Base-by-base conservation (phyloP, 2,888 invertebrate species). In the Uropetala carovei region DNA sequence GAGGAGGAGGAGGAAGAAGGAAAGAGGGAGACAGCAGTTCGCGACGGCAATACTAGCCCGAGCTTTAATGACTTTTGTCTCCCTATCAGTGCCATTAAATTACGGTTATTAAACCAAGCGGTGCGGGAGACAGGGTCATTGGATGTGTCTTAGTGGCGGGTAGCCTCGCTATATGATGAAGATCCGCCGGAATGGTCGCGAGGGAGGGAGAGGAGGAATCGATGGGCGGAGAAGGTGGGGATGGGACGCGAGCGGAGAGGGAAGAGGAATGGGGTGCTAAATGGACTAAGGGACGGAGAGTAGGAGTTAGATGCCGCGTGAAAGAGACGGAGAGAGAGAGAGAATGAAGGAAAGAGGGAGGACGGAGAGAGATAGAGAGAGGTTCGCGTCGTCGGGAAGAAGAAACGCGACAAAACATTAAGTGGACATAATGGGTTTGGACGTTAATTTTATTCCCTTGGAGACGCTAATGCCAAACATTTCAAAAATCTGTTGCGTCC, bases 121-220 rank as follows among this genome's bases (percentile, higher is more conserved):
- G 75, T 75, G 75, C 75, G 75, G 75, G 75, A 75, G 75, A 75
- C 75, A 75, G 75, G 75, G 75, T 75, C 75, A 22, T 75, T 75
- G 75, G 75, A 22, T 75, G 75, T 75, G 22, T 75, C 75, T 75
- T n/a, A n/a, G n/a, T n/a, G 43, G 75, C 27, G 75, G 75, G 75
- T 18, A n/a, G 68, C 18, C 3, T n/a, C 68, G 68, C n/a, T 68
- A 22, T 68, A 68, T 75, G 75, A 75, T 75, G 75, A 27, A 75
- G 75, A 27, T 43, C 43, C 43, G 43, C 43, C 43, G 43, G 43
- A 43, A 43, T 27, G 27, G 68, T n/a, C 8, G 68, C n/a, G 68
- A n/a, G 68, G 75, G 75, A 16, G 27, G 8, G 75, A 22, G 75
- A 4, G 75, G 27, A 13, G 9, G 60, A 13, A 27, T 13, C 0